phyloP scores from a whole-genome alignment of 1,140 invertebrate genomes.

The Hylyphantes graminicola region DNA sequence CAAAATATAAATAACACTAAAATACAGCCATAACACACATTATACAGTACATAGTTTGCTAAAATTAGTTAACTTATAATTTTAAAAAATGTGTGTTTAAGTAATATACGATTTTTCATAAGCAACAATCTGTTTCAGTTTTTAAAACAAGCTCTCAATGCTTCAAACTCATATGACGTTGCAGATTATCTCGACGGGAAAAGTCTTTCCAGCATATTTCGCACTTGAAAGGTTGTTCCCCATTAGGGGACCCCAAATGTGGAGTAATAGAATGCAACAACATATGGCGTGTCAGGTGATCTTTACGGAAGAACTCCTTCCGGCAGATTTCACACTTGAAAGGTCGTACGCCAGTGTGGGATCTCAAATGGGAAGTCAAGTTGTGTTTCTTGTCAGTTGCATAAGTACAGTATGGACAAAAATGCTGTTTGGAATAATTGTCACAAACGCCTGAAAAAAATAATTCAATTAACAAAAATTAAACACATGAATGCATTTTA shows the following conservation, averaged over 20 bases:
- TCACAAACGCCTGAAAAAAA: no score
- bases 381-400: background rate
- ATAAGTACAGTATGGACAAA: conserved; percentile 12
- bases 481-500: no score
- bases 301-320: conserved; percentile 1
- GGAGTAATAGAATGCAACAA: conserved; percentile 63
- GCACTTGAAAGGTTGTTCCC: conserved; percentile 75
- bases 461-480: no score
- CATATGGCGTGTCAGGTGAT: background rate
- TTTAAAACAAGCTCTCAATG: no score
- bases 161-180: conserved; percentile 80
- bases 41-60: no score
- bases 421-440: background rate
- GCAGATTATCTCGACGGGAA: conserved; percentile 91
- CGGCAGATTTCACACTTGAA: conserved; percentile 70
- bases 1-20: no score
- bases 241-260: conserved; percentile 68
- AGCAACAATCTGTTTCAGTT: no score
- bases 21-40: no score
- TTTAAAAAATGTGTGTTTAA: no score
- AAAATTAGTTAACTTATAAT: no score
- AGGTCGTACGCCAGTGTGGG: conserved; percentile 72
- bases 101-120: no score
- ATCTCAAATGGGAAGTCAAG: conserved; percentile 5
- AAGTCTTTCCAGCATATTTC: conserved; percentile 84